These are phyloP conservation scores for Drosophila gunungcola DNA, from an alignment of 1,140 invertebrate species.

Conservation along the genomic window DNA sequence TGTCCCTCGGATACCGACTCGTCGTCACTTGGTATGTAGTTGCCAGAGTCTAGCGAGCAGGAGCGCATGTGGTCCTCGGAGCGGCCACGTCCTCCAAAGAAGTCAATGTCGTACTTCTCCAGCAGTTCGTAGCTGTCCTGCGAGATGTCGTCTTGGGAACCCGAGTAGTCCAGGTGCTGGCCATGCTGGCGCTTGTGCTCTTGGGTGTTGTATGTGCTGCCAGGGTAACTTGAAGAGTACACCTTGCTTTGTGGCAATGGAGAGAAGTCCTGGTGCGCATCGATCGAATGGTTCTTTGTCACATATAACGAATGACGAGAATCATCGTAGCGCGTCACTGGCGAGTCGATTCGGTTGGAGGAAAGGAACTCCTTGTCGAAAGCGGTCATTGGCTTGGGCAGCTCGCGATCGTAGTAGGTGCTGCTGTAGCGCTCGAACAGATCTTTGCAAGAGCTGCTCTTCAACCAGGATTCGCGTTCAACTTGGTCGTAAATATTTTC, in stretches of 20 bases:
- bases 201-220: constrained; percentile 87
- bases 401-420: constrained; percentile 65
- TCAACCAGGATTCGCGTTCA: constrained; percentile 87
- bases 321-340: constrained; percentile 91
- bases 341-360: constrained; percentile 88
- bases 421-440: constrained; percentile 86
- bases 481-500: constrained; percentile 84
- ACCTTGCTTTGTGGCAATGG: constrained; percentile 86
- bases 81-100: constrained; percentile 83
- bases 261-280: constrained; percentile 78
- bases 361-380: constrained; percentile 84
- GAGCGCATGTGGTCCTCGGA: constrained; percentile 86
- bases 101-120: constrained; percentile 90
- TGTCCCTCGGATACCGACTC: constrained; percentile 86
- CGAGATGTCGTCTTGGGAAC: constrained; percentile 93
- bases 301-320: constrained; percentile 87
- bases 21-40: constrained; percentile 89
- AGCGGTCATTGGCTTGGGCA: constrained; percentile 74
- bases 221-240: constrained; percentile 94
- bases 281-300: constrained; percentile 82
- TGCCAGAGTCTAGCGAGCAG: constrained; percentile 89
- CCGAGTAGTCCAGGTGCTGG: constrained; percentile 86
- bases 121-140: constrained; percentile 95
- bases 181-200: constrained; percentile 87
- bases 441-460: constrained; percentile 92